These are phyloP conservation scores for Drosophila ohnishii DNA, from an alignment of 1,140 invertebrate species.

Conservation along the genomic window DNA sequence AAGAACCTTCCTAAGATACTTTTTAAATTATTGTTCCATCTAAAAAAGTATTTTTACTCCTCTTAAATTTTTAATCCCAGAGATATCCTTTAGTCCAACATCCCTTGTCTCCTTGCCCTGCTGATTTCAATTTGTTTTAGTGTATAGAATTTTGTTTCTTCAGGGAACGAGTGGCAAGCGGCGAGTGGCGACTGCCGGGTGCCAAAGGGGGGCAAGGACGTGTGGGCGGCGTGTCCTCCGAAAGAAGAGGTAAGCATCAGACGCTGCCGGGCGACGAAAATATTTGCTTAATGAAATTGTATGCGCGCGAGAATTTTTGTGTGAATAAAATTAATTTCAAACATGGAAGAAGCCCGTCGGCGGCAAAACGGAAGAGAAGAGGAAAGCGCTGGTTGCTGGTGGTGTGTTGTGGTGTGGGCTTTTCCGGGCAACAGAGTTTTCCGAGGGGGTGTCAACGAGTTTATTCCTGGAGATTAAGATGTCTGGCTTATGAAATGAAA, in stretches of 20 bases:
- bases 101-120: neutral
- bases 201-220: neutral
- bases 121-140: slow-evolving; percentile 18
- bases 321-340: slow-evolving; percentile 80
- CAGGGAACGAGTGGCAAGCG: slow-evolving; percentile 1
- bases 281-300: slow-evolving; percentile 82
- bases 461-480: slow-evolving; percentile 72
- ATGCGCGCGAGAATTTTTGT: slow-evolving; percentile 78
- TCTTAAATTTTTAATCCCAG: neutral
- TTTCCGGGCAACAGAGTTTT: slow-evolving; percentile 4
- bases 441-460: slow-evolving; percentile 54
- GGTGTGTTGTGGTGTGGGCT: neutral
- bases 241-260: slow-evolving; percentile 39
- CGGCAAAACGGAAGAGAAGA: neutral
- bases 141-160: slow-evolving; percentile 11
- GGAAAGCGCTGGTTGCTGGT: neutral
- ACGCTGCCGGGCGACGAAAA: slow-evolving; percentile 65
- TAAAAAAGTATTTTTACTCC: neutral
- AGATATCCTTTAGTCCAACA: neutral
- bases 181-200: neutral
- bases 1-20: neutral
- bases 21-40: no score
- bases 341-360: slow-evolving; percentile 40
- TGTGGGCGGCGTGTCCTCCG: slow-evolving; percentile 1
- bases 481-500: slow-evolving; percentile 70